Evolutionary conservation across 1,140 invertebrate genomes (phyloP).

Genomic region (Scaptomyza pallida): DNA sequence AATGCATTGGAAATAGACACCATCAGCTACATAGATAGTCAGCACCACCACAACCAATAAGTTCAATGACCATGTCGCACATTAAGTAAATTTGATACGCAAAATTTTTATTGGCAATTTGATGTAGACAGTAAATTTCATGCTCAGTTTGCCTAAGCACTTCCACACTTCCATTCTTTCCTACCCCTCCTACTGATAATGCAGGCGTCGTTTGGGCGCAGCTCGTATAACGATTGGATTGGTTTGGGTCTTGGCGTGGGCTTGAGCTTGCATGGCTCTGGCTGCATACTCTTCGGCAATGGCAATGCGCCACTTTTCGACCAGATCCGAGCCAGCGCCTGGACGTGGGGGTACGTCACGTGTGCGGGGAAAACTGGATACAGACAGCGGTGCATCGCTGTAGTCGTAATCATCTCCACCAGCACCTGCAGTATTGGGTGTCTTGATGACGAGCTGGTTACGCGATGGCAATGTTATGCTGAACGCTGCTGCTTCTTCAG

Average conservation of each 20-base stretch:
- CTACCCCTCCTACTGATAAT: slow-evolving; percentile 41
- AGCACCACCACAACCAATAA: slow-evolving; percentile 5
- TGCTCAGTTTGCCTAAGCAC: slow-evolving; percentile 1
- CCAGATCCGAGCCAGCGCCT: slow-evolving; percentile 46
- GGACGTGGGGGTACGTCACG: slow-evolving; percentile 48
- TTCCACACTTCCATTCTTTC: neutral
- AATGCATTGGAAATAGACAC: slow-evolving; percentile 27
- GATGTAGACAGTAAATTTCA: slow-evolving; percentile 46
- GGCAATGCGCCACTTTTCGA: slow-evolving; percentile 70
- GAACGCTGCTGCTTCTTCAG: slow-evolving; percentile 84
- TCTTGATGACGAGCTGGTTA: slow-evolving; percentile 78
- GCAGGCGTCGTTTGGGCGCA: slow-evolving; percentile 66
- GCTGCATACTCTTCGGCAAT: slow-evolving; percentile 78
- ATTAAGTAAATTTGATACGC: slow-evolving; percentile 18
- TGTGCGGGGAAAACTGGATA: slow-evolving; percentile 47
- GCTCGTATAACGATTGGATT: slow-evolving; percentile 48
- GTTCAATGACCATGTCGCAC: slow-evolving; percentile 48
- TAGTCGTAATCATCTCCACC: slow-evolving; percentile 76
- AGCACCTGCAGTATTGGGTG: slow-evolving; percentile 55
- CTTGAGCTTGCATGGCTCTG: slow-evolving; percentile 41
- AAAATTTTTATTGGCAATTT: slow-evolving; percentile 72
- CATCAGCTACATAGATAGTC: neutral
- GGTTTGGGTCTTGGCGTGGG: slow-evolving; percentile 7
- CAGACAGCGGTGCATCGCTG: slow-evolving; percentile 42
- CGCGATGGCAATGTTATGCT: slow-evolving; percentile 75